These are phyloP conservation scores for Leucopternis melanops DNA, from an alignment of 2,113 vertebrate species.

Conservation along the genomic window DNA sequence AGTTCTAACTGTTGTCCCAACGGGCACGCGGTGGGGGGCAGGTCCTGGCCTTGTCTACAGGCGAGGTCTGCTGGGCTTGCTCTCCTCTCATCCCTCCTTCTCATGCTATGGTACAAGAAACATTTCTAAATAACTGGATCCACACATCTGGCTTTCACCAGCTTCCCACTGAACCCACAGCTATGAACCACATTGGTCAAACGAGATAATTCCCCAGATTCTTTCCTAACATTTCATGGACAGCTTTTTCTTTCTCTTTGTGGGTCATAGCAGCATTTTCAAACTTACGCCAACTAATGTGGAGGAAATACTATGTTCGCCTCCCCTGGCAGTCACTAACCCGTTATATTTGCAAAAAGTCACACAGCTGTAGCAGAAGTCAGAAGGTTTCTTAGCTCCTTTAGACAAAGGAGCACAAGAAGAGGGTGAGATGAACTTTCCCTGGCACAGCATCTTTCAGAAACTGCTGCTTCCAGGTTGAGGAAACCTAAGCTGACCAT, in stretches of 20 bases:
- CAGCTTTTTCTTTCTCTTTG: background rate
- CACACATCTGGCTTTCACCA: background rate
- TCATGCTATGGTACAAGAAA: background rate
- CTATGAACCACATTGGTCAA: background rate
- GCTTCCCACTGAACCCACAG: background rate
- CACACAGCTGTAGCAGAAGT: background rate
- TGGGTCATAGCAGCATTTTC: background rate
- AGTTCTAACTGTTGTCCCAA: too few relatives aligned
- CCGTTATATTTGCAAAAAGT: background rate
- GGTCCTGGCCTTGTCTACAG: background rate
- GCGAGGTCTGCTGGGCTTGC: background rate
- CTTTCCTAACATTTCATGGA: background rate
- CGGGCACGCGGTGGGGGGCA: too few relatives aligned
- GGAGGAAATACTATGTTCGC: background rate
- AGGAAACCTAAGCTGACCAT: background rate
- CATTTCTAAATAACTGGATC: background rate
- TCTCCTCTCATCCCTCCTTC: background rate
- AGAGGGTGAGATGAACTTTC: background rate
- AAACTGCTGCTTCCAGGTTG: background rate
- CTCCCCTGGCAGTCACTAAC: background rate
- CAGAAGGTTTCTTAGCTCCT: background rate
- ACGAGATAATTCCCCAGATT: background rate
- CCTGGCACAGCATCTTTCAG: background rate
- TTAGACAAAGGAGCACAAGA: background rate
- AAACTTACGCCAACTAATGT: background rate